phyloP scores from a whole-genome alignment of 1,140 invertebrate genomes.

The Ips nitidus region DNA sequence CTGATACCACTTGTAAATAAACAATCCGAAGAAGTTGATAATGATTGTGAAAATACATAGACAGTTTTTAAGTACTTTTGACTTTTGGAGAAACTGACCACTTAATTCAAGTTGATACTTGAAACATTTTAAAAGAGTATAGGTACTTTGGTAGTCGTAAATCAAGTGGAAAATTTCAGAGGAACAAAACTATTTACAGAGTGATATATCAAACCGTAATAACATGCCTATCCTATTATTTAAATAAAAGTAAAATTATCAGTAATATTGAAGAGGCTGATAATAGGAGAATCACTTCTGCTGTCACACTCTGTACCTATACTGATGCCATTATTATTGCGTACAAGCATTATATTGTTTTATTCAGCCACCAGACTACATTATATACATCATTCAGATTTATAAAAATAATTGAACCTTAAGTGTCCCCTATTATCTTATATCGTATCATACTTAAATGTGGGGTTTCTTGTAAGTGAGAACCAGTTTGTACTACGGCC shows the following conservation, averaged over 20 bases:
- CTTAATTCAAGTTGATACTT: too few species aligned
- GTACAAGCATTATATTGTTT: slow-evolving; percentile 20
- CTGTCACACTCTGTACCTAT: background rate
- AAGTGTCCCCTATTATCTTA: slow-evolving; percentile 34
- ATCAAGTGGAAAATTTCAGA: too few species aligned
- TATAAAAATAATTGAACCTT: slow-evolving; percentile 32
- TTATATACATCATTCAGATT: slow-evolving; percentile 21
- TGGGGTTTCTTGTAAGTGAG: slow-evolving; percentile 18
- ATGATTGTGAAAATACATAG: too few species aligned
- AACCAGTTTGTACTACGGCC: slow-evolving; percentile 10
- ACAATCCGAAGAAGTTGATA: too few species aligned
- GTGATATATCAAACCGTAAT: too few species aligned
- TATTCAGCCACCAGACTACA: slow-evolving; percentile 21
- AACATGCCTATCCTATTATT: background rate
- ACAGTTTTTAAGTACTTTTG: too few species aligned
- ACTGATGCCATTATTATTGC: background rate
- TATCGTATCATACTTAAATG: slow-evolving; percentile 26
- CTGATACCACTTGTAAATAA: too few species aligned
- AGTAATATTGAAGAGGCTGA: slow-evolving; percentile 7
- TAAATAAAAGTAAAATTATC: background rate
- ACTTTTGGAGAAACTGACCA: too few species aligned
- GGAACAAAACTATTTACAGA: too few species aligned
- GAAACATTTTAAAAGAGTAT: too few species aligned
- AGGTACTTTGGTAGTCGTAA: too few species aligned
- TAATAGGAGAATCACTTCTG: slow-evolving; percentile 12